Evolutionary conservation across 2,113 vertebrate species (phyloP).

Genomic region (Grammomys dolichurus): DNA sequence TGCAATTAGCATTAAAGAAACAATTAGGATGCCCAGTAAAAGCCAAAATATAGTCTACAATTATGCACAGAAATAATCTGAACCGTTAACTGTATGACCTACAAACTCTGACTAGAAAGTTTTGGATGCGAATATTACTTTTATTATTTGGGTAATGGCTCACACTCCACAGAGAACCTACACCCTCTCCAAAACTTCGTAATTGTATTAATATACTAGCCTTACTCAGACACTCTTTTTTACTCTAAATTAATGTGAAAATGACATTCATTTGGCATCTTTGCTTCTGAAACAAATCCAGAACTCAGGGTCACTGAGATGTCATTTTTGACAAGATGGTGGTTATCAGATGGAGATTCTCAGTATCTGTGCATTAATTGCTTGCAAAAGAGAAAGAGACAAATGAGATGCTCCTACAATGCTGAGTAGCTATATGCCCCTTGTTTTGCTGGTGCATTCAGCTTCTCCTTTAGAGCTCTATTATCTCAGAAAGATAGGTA

Average conservation of each 20-base stretch:
- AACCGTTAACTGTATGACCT: background rate
- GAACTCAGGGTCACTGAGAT: constrained; percentile 44
- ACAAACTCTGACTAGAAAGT: constrained; percentile 25
- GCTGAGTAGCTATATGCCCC: background rate
- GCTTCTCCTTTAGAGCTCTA: background rate
- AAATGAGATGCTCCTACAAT: constrained; percentile 34
- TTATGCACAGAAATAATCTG: constrained; percentile 12
- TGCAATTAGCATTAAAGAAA: background rate
- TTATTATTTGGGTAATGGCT: constrained; percentile 45
- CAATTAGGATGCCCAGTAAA: constrained; percentile 20
- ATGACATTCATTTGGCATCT: constrained; percentile 46
- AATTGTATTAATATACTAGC: constrained; percentile 14
- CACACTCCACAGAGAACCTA: constrained; percentile 14
- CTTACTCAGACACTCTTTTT: background rate
- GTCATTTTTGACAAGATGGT: constrained; percentile 51
- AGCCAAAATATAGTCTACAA: constrained; percentile 14
- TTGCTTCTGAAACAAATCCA: constrained; percentile 59
- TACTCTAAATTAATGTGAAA: constrained; percentile 36
- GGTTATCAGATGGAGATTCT: constrained; percentile 29
- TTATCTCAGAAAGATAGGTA: background rate
- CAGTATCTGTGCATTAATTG: constrained; percentile 54
- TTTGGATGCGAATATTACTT: background rate
- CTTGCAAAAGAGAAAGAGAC: constrained; percentile 47
- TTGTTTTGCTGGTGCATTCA: background rate
- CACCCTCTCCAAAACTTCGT: background rate